A percentile compares a stretch with the other conserved stretches of the same genome.
phyloP scores from a whole-genome alignment of 2,797 vertebrate species.

The Characodon lateralis region DNA sequence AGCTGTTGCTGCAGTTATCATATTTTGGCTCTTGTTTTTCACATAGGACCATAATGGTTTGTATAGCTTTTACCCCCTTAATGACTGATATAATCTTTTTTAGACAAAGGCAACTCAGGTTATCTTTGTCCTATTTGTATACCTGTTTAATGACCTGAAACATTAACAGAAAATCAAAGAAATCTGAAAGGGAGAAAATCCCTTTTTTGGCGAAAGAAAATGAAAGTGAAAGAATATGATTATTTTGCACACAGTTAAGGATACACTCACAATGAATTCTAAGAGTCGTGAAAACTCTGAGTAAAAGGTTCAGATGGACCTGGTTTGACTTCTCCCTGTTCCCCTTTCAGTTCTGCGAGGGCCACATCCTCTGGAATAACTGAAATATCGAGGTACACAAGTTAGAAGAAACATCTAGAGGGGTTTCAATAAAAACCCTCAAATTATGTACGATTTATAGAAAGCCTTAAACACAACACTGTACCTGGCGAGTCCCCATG shows the following conservation, averaged over 20 bases:
- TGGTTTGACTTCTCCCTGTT: rapidly evolving
- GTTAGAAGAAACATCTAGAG: neutral
- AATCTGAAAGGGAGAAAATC: neutral
- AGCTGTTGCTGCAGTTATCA: neutral
- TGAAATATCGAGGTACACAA: neutral
- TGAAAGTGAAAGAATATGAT: neutral
- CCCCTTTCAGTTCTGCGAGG: rapidly evolving
- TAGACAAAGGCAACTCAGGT: neutral
- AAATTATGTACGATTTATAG: neutral
- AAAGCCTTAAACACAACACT: neutral
- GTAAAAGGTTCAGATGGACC: rapidly evolving
- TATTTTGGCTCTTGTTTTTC: neutral
- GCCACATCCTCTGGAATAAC: constrained; percentile 10
- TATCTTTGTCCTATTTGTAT: neutral
- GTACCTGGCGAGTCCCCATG: neutral
- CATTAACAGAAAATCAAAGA: neutral
- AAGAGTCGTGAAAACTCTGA: rapidly evolving
- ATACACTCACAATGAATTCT: neutral
- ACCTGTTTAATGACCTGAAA: neutral
- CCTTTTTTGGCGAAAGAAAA: neutral
- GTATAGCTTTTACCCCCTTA: neutral
- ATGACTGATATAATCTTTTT: neutral
- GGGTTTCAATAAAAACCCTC: neutral
- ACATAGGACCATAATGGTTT: neutral
- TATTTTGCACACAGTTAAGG: neutral